Percentiles rank a stretch among this genome's conserved stretches.
Conservation (phyloP, 53 echinoderm and acorn worm species). For the Zoroaster sp. region DNA sequence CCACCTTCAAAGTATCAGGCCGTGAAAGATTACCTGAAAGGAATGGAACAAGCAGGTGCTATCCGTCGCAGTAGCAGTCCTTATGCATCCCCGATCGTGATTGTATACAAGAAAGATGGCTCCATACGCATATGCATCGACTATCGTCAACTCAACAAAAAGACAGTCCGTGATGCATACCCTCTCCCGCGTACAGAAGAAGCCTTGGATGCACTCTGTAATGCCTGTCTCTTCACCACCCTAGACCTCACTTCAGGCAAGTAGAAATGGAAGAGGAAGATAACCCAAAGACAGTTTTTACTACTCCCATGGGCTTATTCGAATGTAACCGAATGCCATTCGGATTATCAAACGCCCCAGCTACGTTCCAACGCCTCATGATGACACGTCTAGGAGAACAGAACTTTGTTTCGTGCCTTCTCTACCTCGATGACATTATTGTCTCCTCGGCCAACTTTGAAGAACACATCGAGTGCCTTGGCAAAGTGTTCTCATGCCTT, state of each 20-base stretch:
- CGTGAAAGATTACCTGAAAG: slow-evolving; percentile 26
- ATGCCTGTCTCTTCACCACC: slow-evolving; percentile 15
- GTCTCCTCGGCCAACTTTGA: slow-evolving; percentile 32
- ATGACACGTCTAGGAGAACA: slow-evolving; percentile 25
- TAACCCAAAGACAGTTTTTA: slow-evolving; percentile 1
- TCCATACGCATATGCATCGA: slow-evolving; percentile 30
- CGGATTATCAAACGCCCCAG: slow-evolving; percentile 13
- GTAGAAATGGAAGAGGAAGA: slow-evolving; percentile 26
- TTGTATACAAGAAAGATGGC: slow-evolving; percentile 44
- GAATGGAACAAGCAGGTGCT: slow-evolving; percentile 1
- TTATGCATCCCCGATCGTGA: slow-evolving; percentile 38
- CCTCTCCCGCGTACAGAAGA: slow-evolving; percentile 41
- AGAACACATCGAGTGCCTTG: slow-evolving; percentile 21
- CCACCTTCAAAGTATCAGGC: slow-evolving; percentile 34
- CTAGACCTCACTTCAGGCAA: slow-evolving; percentile 24
- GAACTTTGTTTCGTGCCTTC: background rate
- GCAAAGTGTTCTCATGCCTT: background rate
- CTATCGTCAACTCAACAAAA: background rate
- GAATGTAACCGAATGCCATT: slow-evolving; percentile 30
- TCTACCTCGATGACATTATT: slow-evolving; percentile 45
- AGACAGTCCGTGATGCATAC: slow-evolving; percentile 37
- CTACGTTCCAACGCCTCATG: slow-evolving; percentile 30
- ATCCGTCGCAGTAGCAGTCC: background rate
- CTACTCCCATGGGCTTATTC: background rate
- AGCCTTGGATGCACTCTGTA: slow-evolving; percentile 25